phyloP scores from a whole-genome alignment of 2,888 invertebrate genomes.

The Scaptomyza cyrtandrae region DNA sequence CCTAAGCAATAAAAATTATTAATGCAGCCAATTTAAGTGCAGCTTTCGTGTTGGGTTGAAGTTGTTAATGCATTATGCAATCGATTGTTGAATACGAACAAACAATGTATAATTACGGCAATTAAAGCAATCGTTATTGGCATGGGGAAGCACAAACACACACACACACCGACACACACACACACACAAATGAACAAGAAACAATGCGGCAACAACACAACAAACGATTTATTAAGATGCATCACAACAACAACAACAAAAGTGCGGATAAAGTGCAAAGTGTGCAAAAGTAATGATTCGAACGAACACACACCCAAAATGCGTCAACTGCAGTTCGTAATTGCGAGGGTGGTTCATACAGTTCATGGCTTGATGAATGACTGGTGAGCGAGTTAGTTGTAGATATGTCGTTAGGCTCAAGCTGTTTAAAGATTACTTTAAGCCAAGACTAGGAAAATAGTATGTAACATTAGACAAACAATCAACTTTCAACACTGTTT shows the following conservation, averaged over 20 bases:
- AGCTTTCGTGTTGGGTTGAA: not conserved
- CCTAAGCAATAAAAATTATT: constrained; percentile 6
- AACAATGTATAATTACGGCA: constrained; percentile 25
- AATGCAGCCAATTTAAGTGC: not conserved
- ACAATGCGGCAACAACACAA: not conserved
- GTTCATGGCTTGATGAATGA: not conserved
- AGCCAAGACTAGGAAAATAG: not conserved
- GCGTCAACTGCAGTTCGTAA: not conserved
- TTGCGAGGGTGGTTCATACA: not conserved
- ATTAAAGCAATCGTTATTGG: constrained; percentile 37
- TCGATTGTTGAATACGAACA: constrained; percentile 10
- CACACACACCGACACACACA: not conserved
- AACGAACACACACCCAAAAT: not conserved
- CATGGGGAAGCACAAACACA: constrained; percentile 9
- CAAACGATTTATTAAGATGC: constrained; percentile 1
- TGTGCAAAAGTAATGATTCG: not conserved
- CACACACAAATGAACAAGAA: not conserved
- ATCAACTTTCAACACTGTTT: too few species aligned
- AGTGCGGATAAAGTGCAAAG: not conserved
- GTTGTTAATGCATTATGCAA: not conserved
- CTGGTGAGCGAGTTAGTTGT: too few species aligned
- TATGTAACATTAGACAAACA: too few species aligned
- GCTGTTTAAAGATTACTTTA: not conserved
- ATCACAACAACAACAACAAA: constrained; percentile 7
- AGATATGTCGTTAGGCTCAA: too few species aligned